A percentile compares a stretch with the other conserved stretches of the same genome.
These are phyloP conservation scores for Dinoponera quadriceps DNA, from an alignment of 1,140 invertebrate genomes.

Conservation along the genomic window DNA sequence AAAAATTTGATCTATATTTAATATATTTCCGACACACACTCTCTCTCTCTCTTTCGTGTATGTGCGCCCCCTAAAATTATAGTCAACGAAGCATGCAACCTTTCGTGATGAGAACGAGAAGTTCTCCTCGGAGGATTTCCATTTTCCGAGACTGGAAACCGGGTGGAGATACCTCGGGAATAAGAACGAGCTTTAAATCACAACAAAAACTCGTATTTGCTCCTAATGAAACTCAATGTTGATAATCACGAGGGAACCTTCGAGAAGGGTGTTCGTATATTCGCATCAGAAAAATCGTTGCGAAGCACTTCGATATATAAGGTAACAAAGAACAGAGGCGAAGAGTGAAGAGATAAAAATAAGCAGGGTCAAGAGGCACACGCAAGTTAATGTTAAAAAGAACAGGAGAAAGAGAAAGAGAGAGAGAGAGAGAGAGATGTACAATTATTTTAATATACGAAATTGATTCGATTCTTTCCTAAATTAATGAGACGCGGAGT, in stretches of 20 bases:
- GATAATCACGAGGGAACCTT: conserved; percentile 4
- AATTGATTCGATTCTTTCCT: too few species aligned
- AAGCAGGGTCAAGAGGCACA: too few species aligned
- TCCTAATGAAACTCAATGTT: conserved; percentile 34
- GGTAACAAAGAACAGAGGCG: too few species aligned
- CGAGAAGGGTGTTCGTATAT: background rate
- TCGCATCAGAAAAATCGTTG: conserved; percentile 2
- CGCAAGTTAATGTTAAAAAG: too few species aligned
- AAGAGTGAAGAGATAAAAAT: too few species aligned
- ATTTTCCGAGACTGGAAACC: conserved; percentile 53
- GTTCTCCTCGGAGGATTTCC: conserved; percentile 55
- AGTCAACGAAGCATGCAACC: conserved; percentile 70
- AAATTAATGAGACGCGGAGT: too few species aligned
- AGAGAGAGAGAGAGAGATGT: too few species aligned
- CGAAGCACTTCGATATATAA: background rate
- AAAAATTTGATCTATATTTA: conserved; percentile 74
- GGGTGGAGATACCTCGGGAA: background rate
- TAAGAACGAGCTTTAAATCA: conserved; percentile 46
- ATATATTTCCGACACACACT: conserved; percentile 58
- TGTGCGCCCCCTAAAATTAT: conserved; percentile 65
- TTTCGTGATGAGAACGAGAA: conserved; percentile 64
- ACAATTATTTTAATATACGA: too few species aligned
- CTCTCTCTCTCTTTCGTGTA: too few species aligned
- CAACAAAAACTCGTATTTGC: conserved; percentile 8
- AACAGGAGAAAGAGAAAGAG: too few species aligned